Base-by-base conservation (phyloP, 2,888 invertebrate genomes). In the Drosophila setosimentum region DNA sequence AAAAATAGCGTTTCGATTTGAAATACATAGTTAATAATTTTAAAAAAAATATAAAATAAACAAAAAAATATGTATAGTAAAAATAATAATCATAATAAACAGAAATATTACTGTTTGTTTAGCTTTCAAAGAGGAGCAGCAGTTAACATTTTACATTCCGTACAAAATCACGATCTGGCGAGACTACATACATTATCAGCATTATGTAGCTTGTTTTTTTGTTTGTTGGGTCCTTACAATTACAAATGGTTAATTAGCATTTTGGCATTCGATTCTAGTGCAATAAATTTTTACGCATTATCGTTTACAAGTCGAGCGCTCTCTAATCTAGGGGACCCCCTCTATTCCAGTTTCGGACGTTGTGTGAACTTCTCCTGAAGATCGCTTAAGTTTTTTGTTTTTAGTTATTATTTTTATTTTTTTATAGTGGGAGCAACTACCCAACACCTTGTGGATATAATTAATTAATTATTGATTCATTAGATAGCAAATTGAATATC, bases 1-100 rank as follows among this genome's bases (percentile, higher is more conserved):
- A 83, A 83, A 83, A 83, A 87, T 89, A 87, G 87, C 67, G 50
- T 68, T 68, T 82, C 63, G 55, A 60, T 74, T 77, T 80, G 54
- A 80, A 76, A 70, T 82, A 76, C 62, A 71, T 54, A 63, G 83
- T 79, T 79, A 69, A 80, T 78, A 78, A 87, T 84, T 84, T 49
- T 48, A 45, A 54, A 65, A 42, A 67, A 50, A 59, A 32, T 59
- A 35, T 59, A 61, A 55, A 65, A 73, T 49, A 69, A 53, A 62
- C n/a, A 59, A 66, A 62, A 50, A 61, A 60, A 54, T 59, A 67
- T 48, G 7, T 13, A 45, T 45, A 2, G 16, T 45, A 24, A 24
- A 24, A 45, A 45, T 45, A 24, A 45, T 45, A 16, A 24, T 27
- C 16, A 16, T 24, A 45, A 62, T 59, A 78, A 58, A 73, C 64